Evolutionary conservation across 2,113 vertebrate species (phyloP).

Genomic region (Coptodon bakossiorum): DNA sequence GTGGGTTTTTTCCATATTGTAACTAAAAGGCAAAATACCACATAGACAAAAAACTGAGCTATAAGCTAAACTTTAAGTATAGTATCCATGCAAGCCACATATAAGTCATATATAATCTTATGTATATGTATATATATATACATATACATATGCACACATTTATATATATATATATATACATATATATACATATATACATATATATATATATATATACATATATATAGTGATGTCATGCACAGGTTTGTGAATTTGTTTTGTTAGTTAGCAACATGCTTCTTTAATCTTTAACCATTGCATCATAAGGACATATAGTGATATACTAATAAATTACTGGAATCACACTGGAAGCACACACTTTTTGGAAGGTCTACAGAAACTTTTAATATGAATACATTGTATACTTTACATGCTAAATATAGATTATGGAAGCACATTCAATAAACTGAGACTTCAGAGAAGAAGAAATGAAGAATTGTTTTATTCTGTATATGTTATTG

Average conservation of each 20-base stretch:
- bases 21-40: neutral
- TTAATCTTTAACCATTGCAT: neutral
- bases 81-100: neutral
- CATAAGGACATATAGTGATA: neutral
- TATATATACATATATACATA: rapidly evolving
- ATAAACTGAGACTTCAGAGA: neutral
- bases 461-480: neutral
- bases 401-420: neutral
- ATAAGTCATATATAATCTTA: no score
- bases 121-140: rapidly evolving
- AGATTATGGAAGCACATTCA: neutral
- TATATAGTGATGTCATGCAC: neutral
- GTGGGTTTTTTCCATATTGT: neutral
- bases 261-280: neutral
- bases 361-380: neutral
- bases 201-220: neutral
- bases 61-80: neutral
- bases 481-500: neutral
- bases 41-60: neutral
- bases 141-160: rapidly evolving
- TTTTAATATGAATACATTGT: neutral
- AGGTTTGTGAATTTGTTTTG: neutral
- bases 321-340: neutral
- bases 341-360: neutral
- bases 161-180: no score